These are phyloP conservation scores for Reticulitermes speratus DNA, from an alignment of 1,140 invertebrate species.

Conservation along the genomic window DNA sequence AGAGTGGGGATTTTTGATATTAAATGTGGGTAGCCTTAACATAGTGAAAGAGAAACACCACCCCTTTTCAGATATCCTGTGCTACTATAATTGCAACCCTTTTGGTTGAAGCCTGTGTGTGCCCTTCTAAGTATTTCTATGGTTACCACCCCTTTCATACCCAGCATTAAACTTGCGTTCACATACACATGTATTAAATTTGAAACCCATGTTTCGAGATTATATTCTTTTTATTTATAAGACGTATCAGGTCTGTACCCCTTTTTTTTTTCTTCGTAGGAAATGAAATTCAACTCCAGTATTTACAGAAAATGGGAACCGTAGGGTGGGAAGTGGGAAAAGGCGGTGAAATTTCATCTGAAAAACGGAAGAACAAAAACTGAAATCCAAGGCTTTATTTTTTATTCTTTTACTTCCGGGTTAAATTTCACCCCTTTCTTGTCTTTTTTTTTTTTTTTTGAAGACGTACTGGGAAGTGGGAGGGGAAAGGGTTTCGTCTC, in stretches of 20 bases:
- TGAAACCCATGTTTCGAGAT: not conserved
- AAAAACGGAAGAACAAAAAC: not conserved
- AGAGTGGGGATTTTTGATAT: constrained; percentile 12
- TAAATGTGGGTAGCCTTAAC: constrained; percentile 18
- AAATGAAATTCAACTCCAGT: constrained; percentile 12
- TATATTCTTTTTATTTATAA: constrained; percentile 14
- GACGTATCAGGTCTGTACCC: not conserved
- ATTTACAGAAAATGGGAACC: constrained; percentile 10
- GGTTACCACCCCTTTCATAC: constrained; percentile 4
- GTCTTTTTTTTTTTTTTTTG: not conserved
- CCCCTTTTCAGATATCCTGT: not conserved
- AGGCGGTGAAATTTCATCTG: not conserved
- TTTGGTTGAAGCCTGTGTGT: not conserved
- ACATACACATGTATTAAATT: not conserved
- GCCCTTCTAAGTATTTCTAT: constrained; percentile 17
- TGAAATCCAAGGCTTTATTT: not conserved
- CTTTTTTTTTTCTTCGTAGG: constrained; percentile 3
- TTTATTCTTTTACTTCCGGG: constrained; percentile 15
- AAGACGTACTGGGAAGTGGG: not conserved
- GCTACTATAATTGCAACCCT: constrained; percentile 11
- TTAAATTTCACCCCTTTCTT: constrained; percentile 16
- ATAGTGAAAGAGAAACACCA: not conserved
- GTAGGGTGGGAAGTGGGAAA: not conserved
- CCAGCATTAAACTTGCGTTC: not conserved
- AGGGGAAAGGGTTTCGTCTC: not conserved